Evolutionary conservation across 2,113 vertebrate species (phyloP).

Genomic region (Gila orcuttii): DNA sequence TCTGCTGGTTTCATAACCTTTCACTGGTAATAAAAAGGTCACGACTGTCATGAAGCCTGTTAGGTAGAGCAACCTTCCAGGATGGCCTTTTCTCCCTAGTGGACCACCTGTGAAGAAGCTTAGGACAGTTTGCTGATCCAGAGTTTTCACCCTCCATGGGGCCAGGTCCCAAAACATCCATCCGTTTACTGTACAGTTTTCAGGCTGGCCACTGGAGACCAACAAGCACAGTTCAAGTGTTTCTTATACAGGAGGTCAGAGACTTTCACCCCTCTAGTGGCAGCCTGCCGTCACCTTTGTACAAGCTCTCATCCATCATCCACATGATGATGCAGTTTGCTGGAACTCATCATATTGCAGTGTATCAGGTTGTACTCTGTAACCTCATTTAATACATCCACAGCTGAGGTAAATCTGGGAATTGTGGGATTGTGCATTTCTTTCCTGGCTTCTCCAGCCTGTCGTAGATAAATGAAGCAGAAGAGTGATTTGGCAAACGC

Average conservation of each 20-base stretch:
- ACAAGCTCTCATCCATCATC: slow-evolving; percentile 46
- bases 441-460: neutral
- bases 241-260: slow-evolving; percentile 41
- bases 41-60: slow-evolving; percentile 19
- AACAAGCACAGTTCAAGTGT: neutral
- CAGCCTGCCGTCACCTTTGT: slow-evolving; percentile 14
- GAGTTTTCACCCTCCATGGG: slow-evolving; percentile 23
- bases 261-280: neutral
- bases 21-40: slow-evolving; percentile 36
- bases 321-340: neutral
- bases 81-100: slow-evolving; percentile 26
- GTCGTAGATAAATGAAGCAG: slow-evolving; percentile 38
- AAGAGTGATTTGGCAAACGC: slow-evolving; percentile 23
- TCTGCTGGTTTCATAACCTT: slow-evolving; percentile 34
- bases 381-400: slow-evolving; percentile 38
- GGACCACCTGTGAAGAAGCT: slow-evolving; percentile 35
- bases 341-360: slow-evolving; percentile 14
- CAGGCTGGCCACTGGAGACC: neutral
- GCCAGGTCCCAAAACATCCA: slow-evolving; percentile 17
- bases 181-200: neutral
- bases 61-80: slow-evolving; percentile 31
- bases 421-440: neutral
- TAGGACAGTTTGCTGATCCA: slow-evolving; percentile 41
- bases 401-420: slow-evolving; percentile 11
- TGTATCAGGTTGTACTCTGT: slow-evolving; percentile 8